Base-by-base conservation (phyloP, 2,888 invertebrate genomes). In the Pristionchus exspectatus region DNA sequence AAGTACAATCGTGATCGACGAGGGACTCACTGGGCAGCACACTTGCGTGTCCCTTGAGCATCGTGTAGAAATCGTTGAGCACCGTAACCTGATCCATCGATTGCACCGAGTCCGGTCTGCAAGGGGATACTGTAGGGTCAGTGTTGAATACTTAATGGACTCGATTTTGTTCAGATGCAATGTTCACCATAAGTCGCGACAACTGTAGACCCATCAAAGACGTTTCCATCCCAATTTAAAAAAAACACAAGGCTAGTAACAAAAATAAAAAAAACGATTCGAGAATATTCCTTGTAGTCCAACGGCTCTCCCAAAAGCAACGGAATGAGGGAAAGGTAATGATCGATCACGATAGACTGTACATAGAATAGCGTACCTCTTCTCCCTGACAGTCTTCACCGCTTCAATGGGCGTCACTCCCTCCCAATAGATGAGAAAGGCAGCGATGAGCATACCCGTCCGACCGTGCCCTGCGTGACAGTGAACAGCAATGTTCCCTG, bases 401-500 rank as follows among this genome's bases (percentile, higher is more conserved):
- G 97, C 97, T 92, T 97, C 97, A 94, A 97, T 97, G 12, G 97
- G 97, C 9, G 96, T 96, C 87, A 97, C 96, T 91, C 97, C 96
- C 93, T 97, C 96, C 18, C 97, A 97, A 95, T 97, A 98, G 38
- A 98, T 97, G 89, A 98, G 96, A 96, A 97, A 98, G 95, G 97
- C 97, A 0, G 97, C 97, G 92, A 98, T 97, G 56, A 98, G 96
- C 63, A 98, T 97, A 0, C 98, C 98, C 0, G 98, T 98, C 91
- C 98, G 90, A 14, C 94, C 96, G 92, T 96, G 95, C 18, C 96
- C 96, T 94, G 98, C 98, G 95, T 98, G 98, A 95, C 98, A 98
- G 95, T 98, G 98, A 90, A 98, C 96, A 89, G 94, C 94, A 21
- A 93, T 88, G 72, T 90, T 91, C 0, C 93, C 94, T 83, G 83